These are phyloP conservation scores for Atta colombica DNA, from an alignment of 1,140 invertebrate species.

Conservation along the genomic window DNA sequence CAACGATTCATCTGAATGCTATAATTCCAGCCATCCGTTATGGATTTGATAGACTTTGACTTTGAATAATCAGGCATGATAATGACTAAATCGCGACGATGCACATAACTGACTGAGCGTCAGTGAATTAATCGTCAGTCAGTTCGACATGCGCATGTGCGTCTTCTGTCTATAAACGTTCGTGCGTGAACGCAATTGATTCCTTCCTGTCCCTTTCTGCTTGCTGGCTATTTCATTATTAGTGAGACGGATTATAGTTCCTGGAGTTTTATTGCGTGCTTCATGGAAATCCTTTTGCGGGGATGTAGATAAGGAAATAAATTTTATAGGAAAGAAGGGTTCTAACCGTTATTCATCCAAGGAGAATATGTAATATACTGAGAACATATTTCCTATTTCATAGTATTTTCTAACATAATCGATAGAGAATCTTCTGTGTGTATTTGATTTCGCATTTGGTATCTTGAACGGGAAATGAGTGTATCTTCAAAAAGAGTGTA, in stretches of 20 bases:
- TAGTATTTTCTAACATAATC: neutral
- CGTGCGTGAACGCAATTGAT: slow-evolving; percentile 37
- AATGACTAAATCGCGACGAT: neutral
- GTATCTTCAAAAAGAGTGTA: neutral
- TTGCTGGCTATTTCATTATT: slow-evolving; percentile 16
- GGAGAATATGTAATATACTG: slow-evolving; percentile 20
- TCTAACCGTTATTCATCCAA: neutral
- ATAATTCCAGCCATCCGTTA: slow-evolving; percentile 52
- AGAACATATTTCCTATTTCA: slow-evolving; percentile 17
- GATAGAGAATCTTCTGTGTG: neutral
- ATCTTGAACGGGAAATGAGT: neutral
- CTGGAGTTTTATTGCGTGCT: slow-evolving; percentile 12
- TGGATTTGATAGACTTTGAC: neutral
- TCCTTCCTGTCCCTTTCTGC: neutral
- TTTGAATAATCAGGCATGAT: slow-evolving; percentile 17
- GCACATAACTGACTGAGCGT: neutral
- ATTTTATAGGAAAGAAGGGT: neutral
- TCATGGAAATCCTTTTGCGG: neutral
- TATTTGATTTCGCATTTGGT: neutral
- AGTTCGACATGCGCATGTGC: slow-evolving; percentile 67
- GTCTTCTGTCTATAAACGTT: neutral
- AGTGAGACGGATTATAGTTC: neutral
- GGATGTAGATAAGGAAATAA: neutral
- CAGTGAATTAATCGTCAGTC: neutral
- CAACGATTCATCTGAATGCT: slow-evolving; percentile 70